These are phyloP conservation scores for Lasius platythorax DNA, from an alignment of 2,888 invertebrate genomes.

Conservation along the genomic window DNA sequence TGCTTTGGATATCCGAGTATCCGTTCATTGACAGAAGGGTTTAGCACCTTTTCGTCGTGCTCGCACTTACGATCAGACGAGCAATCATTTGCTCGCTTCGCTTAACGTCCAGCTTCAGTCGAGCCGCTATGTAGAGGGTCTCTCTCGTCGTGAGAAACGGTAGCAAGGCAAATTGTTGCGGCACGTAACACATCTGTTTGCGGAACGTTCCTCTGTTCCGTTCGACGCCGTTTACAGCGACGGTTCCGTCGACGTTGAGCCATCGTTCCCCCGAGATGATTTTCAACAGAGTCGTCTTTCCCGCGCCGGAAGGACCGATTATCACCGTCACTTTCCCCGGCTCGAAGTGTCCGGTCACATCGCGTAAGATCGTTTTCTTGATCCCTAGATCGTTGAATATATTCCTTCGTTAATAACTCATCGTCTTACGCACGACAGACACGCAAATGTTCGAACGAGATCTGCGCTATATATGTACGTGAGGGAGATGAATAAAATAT, in stretches of 20 bases:
- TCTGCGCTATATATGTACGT: background rate
- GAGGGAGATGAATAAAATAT: background rate
- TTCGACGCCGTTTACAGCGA: constrained; percentile 90
- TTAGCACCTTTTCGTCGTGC: background rate
- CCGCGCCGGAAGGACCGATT: constrained; percentile 91
- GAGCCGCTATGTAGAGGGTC: constrained; percentile 88
- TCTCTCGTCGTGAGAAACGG: constrained; percentile 88
- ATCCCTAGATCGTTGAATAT: constrained; percentile 66
- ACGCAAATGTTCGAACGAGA: background rate
- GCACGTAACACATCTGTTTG: constrained; percentile 91
- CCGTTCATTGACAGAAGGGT: too few species aligned
- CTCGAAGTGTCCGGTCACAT: constrained; percentile 88
- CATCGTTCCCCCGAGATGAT: constrained; percentile 88
- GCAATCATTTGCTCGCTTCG: background rate
- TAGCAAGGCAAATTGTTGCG: constrained; percentile 88
- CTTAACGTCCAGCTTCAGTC: constrained; percentile 86
- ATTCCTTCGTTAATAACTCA: background rate
- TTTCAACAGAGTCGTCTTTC: constrained; percentile 92
- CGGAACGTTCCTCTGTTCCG: constrained; percentile 90
- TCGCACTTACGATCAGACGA: constrained; percentile 47
- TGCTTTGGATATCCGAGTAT: too few species aligned
- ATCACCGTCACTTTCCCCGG: constrained; percentile 89
- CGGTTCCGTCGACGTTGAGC: constrained; percentile 87
- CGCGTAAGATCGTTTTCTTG: constrained; percentile 86
- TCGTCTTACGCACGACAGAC: background rate